These are phyloP conservation scores for Potorous gilbertii DNA, from an alignment of 2,797 vertebrate genomes.

Conservation along the genomic window DNA sequence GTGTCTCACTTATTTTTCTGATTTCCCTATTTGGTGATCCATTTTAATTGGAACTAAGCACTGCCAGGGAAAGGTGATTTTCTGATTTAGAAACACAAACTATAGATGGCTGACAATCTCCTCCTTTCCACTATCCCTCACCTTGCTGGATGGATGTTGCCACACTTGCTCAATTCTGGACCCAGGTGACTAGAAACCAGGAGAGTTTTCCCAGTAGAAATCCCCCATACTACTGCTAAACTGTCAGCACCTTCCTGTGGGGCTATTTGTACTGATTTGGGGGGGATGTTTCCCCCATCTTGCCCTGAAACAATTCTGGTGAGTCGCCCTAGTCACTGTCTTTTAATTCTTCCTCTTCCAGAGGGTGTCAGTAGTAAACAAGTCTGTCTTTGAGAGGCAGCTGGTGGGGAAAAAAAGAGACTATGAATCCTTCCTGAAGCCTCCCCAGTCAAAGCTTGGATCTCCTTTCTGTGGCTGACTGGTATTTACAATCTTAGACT, in stretches of 20 bases:
- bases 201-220: neutral
- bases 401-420: neutral
- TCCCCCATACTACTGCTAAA: neutral
- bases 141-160: neutral
- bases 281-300: neutral
- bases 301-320: neutral
- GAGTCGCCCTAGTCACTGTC: neutral
- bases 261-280: neutral
- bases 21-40: neutral
- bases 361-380: conserved; percentile 17
- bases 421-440: neutral
- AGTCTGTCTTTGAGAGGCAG: conserved; percentile 1
- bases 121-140: neutral
- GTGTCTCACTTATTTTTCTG: neutral
- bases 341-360: neutral
- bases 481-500: neutral
- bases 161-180: neutral
- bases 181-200: neutral
- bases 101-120: neutral
- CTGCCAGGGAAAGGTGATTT: neutral
- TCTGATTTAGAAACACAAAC: neutral
- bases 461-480: neutral
- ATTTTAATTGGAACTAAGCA: neutral
- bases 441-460: neutral
- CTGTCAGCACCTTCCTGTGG: neutral